Evolutionary conservation across 2,797 vertebrate species (phyloP).

Genomic region (Cottoperca gobio): DNA sequence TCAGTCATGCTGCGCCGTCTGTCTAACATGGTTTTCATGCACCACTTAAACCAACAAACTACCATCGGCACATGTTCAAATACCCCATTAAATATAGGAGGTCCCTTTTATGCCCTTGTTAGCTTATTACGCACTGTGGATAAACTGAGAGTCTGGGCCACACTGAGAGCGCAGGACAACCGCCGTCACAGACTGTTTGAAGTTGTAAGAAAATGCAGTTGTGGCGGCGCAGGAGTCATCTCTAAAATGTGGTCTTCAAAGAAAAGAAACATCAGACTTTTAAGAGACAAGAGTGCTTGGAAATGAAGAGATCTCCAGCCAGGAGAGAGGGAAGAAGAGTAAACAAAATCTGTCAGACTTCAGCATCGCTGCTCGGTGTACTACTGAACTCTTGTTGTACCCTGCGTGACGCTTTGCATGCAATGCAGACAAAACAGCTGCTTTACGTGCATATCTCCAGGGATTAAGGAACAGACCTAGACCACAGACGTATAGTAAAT

Average conservation of each 20-base stretch:
- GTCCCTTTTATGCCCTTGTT: slow-evolving; percentile 71
- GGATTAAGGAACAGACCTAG: slow-evolving; percentile 25
- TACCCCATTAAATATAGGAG: slow-evolving; percentile 71
- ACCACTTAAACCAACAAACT: slow-evolving; percentile 75
- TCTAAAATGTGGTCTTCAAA: slow-evolving; percentile 44
- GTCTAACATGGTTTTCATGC: slow-evolving; percentile 61
- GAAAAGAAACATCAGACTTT: slow-evolving; percentile 30
- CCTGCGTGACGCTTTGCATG: slow-evolving; percentile 12
- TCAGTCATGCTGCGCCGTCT: slow-evolving; percentile 64
- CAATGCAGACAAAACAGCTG: slow-evolving; percentile 29
- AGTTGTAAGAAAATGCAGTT: slow-evolving; percentile 42
- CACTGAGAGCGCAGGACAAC: slow-evolving; percentile 15
- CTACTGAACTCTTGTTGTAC: slow-evolving; percentile 62
- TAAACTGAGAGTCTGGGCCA: slow-evolving; percentile 48
- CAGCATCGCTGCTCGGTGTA: slow-evolving; percentile 2
- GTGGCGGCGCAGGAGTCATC: slow-evolving; percentile 2
- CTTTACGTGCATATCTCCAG: slow-evolving; percentile 32
- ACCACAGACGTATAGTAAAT: slow-evolving; percentile 40
- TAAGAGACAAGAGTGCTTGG: slow-evolving; percentile 34
- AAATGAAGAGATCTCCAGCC: slow-evolving; percentile 39
- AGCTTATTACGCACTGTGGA: slow-evolving; percentile 60
- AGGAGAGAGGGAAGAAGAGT: slow-evolving; percentile 8
- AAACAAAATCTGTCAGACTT: slow-evolving; percentile 46
- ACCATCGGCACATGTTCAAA: slow-evolving; percentile 63
- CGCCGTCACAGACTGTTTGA: slow-evolving; percentile 52